Conservation (phyloP, 2,113 vertebrate species). For the Chloroceryle aenea region DNA sequence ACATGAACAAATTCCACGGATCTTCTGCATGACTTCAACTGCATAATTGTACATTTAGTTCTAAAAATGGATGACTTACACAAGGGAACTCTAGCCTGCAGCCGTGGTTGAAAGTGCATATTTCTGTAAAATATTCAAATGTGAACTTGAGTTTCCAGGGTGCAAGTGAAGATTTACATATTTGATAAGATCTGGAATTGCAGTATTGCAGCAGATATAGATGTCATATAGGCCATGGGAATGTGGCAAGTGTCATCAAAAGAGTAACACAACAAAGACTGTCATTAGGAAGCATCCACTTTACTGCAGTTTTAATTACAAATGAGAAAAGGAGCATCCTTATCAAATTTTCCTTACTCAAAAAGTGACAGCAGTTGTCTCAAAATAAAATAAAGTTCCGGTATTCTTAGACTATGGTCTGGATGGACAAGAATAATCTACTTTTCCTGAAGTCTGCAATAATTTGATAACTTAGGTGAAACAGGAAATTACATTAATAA, state of each 20-base stretch:
- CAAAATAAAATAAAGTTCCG: background rate
- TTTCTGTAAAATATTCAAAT: constrained; percentile 47
- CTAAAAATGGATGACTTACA: constrained; percentile 66
- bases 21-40: constrained; percentile 58
- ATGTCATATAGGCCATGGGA: background rate
- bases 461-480: background rate
- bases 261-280: background rate
- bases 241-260: background rate
- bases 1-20: constrained; percentile 29
- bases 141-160: background rate
- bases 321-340: background rate
- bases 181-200: constrained; percentile 5
- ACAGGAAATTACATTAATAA: background rate
- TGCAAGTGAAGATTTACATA: constrained; percentile 18
- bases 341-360: background rate
- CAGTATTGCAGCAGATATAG: background rate
- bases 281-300: background rate
- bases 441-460: background rate
- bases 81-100: constrained; percentile 51
- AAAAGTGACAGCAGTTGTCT: background rate
- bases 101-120: constrained; percentile 29
- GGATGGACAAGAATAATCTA: background rate
- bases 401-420: background rate
- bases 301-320: background rate
- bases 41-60: constrained; percentile 54